A percentile compares a stretch with the other conserved stretches of the same genome.
These are phyloP conservation scores for Frieseomelitta varia DNA, from an alignment of 1,140 invertebrate genomes.

Conservation along the genomic window DNA sequence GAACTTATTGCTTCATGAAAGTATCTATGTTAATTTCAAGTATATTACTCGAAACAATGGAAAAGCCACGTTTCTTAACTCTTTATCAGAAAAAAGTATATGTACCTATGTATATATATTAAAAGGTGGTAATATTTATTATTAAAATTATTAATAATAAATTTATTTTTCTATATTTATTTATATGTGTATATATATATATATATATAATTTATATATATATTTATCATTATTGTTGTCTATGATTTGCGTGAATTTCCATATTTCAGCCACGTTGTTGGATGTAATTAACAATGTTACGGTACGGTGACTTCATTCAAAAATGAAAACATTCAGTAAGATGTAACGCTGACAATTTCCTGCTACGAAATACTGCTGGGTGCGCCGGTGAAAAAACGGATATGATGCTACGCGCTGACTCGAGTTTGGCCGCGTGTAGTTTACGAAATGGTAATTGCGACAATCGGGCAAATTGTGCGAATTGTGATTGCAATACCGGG, in stretches of 20 bases:
- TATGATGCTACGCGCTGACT: conserved; percentile 44
- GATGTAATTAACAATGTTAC: conserved; percentile 55
- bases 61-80: background rate
- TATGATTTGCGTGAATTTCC: conserved; percentile 44
- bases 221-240: no score
- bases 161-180: no score
- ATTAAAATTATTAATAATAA: no score
- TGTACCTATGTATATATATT: no score
- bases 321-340: conserved; percentile 61
- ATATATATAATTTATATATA: no score
- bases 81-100: background rate
- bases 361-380: conserved; percentile 55
- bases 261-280: conserved; percentile 10
- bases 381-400: conserved; percentile 54
- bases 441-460: background rate
- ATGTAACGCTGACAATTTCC: conserved; percentile 60
- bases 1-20: background rate
- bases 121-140: background rate
- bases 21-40: background rate
- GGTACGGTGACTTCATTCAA: conserved; percentile 63
- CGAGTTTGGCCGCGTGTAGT: conserved; percentile 18
- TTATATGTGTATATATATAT: no score
- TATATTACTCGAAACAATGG: background rate
- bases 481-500: no score
- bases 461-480: no score